A percentile compares a stretch with the other conserved stretches of the same genome.
Evolutionary conservation across 2,113 vertebrate genomes (phyloP).

Genomic region (Axis porcinus): DNA sequence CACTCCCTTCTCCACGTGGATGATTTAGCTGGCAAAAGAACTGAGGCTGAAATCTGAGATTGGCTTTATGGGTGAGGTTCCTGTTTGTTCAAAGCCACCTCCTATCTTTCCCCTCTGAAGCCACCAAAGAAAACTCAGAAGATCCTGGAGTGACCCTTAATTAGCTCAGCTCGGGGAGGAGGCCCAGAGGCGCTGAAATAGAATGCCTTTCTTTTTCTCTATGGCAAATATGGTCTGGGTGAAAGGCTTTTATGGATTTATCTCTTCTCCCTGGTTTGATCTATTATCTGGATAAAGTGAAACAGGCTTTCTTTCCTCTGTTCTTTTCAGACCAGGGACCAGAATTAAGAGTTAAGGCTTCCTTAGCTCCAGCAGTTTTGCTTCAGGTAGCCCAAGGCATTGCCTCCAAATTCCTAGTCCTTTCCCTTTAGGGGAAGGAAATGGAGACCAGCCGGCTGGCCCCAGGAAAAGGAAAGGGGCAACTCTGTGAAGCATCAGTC

Average conservation of each 20-base stretch:
- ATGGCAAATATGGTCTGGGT: not conserved
- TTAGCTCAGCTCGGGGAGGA: constrained; percentile 39
- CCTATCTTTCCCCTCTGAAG: constrained; percentile 38
- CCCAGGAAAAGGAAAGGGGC: not conserved
- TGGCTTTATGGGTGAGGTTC: constrained; percentile 67
- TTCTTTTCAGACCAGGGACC: not conserved
- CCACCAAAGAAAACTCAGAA: constrained; percentile 70
- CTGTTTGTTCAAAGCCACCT: constrained; percentile 69
- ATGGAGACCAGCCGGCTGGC: not conserved
- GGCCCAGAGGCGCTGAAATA: constrained; percentile 14
- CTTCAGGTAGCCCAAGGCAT: not conserved
- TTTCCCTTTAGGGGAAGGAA: not conserved
- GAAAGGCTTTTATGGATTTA: not conserved
- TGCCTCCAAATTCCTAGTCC: not conserved
- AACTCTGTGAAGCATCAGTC: fast-evolving
- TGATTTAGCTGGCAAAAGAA: constrained; percentile 62
- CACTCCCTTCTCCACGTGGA: not conserved
- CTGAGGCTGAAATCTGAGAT: constrained; percentile 68
- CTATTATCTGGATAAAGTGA: not conserved
- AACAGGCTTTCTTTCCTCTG: not conserved
- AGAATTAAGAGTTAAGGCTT: not conserved
- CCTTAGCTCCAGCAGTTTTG: not conserved
- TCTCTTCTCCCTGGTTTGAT: not conserved
- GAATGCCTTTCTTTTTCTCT: not conserved
- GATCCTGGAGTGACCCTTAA: constrained; percentile 64